Evolutionary conservation across 1,140 invertebrate genomes (phyloP).

Genomic region (Drosophila nannoptera): DNA sequence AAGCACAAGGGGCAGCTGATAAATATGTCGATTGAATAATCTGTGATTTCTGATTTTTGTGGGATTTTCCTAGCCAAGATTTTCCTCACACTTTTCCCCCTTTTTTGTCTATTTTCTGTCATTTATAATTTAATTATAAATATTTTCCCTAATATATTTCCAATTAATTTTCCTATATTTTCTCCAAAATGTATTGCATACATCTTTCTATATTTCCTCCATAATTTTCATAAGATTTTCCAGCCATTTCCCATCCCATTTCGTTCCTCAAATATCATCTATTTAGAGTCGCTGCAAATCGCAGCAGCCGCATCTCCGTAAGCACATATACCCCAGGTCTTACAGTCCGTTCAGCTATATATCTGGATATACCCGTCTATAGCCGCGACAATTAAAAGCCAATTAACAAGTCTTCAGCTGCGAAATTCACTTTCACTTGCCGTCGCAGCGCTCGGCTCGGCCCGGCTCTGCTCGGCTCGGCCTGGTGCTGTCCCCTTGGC

Average conservation of each 20-base stretch:
- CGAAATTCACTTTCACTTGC: constrained; percentile 59
- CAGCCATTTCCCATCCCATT: no score
- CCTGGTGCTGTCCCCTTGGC: not conserved
- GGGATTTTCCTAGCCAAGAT: no score
- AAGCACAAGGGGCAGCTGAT: no score
- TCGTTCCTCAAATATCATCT: no score
- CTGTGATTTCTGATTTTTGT: no score
- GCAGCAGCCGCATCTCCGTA: not conserved
- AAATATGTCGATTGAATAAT: no score
- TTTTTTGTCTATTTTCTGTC: no score
- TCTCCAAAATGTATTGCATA: not conserved
- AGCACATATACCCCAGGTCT: not conserved
- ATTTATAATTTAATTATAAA: no score
- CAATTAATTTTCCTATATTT: not conserved
- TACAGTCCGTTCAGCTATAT: not conserved
- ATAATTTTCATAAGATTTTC: no score
- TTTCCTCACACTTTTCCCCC: no score
- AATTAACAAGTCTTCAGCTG: constrained; percentile 63
- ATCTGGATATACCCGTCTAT: not conserved
- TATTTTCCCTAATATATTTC: not conserved
- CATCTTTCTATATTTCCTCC: no score
- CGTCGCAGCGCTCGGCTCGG: not conserved
- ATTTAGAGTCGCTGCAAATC: not conserved
- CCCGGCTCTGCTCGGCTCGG: not conserved
- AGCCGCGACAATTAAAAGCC: constrained; percentile 64